phyloP scores from a whole-genome alignment of 2,113 vertebrate genomes.

The Hyla sarda region DNA sequence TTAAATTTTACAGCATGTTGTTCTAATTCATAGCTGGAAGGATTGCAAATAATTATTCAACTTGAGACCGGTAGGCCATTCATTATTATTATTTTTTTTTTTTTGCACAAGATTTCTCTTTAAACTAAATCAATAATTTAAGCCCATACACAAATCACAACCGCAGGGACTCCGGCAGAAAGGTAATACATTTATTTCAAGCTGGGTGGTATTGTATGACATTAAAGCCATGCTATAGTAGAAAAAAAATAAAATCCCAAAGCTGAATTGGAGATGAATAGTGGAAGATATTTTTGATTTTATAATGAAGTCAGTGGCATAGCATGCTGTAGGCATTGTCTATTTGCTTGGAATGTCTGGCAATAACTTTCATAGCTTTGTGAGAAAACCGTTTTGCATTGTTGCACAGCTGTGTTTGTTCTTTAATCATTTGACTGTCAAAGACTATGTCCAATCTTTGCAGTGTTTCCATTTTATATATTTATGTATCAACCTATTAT shows the following conservation, averaged over 20 bases:
- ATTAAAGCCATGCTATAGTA: conserved; percentile 37
- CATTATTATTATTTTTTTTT: conserved; percentile 28
- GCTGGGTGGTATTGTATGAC: conserved; percentile 42
- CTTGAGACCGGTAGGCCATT: neutral
- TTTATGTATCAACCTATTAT: neutral
- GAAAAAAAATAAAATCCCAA: conserved; percentile 30
- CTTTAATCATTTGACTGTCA: conserved; percentile 28
- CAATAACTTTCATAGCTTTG: conserved; percentile 35
- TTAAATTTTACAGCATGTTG: conserved; percentile 30
- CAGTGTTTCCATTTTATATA: neutral
- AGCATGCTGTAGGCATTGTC: conserved; percentile 34
- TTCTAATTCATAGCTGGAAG: conserved; percentile 41
- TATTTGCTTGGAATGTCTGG: conserved; percentile 26
- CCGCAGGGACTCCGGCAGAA: conserved; percentile 34
- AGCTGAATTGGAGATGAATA: conserved; percentile 46
- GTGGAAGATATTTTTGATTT: conserved; percentile 31
- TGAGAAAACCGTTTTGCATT: conserved; percentile 23
- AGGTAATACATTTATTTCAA: conserved; percentile 44
- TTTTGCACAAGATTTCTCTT: conserved; percentile 27
- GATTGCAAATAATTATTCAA: conserved; percentile 42
- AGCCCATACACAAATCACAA: conserved; percentile 44
- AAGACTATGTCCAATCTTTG: neutral
- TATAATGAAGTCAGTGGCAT: conserved; percentile 12
- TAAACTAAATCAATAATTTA: conserved; percentile 49
- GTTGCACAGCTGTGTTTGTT: conserved; percentile 32